phyloP scores from a whole-genome alignment of 2,888 invertebrate species.

The Sialis lutaria region DNA sequence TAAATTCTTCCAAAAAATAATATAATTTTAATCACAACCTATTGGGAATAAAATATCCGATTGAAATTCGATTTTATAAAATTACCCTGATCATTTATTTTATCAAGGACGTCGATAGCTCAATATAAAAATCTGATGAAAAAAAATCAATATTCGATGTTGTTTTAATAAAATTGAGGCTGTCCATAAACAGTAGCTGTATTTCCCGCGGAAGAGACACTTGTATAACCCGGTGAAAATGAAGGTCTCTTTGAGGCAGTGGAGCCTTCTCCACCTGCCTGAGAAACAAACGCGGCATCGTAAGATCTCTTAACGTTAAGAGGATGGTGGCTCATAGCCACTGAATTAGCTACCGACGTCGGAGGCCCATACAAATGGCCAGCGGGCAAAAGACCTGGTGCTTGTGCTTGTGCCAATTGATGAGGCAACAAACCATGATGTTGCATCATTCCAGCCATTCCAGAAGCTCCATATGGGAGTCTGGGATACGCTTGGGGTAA shows the following conservation, averaged over 20 bases:
- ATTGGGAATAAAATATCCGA: too few species aligned
- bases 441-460: neutral
- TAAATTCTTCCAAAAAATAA: too few species aligned
- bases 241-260: neutral
- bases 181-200: conserved; percentile 20
- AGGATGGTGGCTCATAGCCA: conserved; percentile 12
- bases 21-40: too few species aligned
- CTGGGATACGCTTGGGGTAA: conserved; percentile 11
- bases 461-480: neutral
- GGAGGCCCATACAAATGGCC: neutral
- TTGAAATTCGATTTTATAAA: too few species aligned
- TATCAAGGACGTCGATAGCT: too few species aligned
- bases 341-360: neutral
- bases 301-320: conserved; percentile 24
- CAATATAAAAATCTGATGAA: too few species aligned
- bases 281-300: conserved; percentile 24
- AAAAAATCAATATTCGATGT: neutral
- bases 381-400: conserved; percentile 11
- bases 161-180: conserved; percentile 15
- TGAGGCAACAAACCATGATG: conserved; percentile 11
- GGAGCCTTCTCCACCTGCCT: conserved; percentile 16
- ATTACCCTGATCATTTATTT: too few species aligned
- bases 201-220: conserved; percentile 8
- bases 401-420: conserved; percentile 14
- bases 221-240: conserved; percentile 8